Evolutionary conservation across 2,888 invertebrate species (phyloP).

Genomic region (Sylvicola cinctus): DNA sequence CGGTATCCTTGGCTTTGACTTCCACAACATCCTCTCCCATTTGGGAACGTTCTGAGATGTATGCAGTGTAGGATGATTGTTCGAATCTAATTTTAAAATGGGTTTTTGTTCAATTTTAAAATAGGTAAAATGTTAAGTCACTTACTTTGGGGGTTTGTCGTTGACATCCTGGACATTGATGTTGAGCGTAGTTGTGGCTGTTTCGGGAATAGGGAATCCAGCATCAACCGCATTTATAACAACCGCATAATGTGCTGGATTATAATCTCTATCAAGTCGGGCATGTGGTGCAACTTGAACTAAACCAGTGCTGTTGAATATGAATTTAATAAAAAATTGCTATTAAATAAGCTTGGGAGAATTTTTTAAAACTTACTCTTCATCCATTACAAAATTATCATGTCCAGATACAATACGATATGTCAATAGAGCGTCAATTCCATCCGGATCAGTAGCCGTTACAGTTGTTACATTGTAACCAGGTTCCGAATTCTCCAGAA

Average conservation of each 20-base stretch:
- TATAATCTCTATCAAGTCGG: conserved; percentile 44
- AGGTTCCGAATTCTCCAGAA: conserved; percentile 46
- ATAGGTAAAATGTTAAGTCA: too few relatives aligned
- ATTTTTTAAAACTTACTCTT: conserved; percentile 29
- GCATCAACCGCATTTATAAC: conserved; percentile 56
- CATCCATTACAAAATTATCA: conserved; percentile 57
- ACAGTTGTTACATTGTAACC: conserved; percentile 50
- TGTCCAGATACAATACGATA: conserved; percentile 50
- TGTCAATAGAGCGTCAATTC: conserved; percentile 41
- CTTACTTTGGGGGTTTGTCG: conserved; percentile 48
- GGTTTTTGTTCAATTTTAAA: too few relatives aligned
- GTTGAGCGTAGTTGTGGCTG: conserved; percentile 53
- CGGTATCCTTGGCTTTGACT: conserved; percentile 48
- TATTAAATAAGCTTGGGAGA: background rate
- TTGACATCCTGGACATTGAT: conserved; percentile 57
- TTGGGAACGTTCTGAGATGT: conserved; percentile 47
- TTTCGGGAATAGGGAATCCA: conserved; percentile 51
- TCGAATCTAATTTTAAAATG: conserved; percentile 32
- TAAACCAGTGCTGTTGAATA: conserved; percentile 34
- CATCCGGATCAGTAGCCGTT: conserved; percentile 59
- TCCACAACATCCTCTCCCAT: conserved; percentile 39
- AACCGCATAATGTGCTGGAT: conserved; percentile 45
- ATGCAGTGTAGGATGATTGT: conserved; percentile 37
- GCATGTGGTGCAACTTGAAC: conserved; percentile 54
- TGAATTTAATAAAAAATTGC: conserved; percentile 4